Percentiles rank a stretch among this genome's conserved stretches.
Evolutionary conservation across 2,797 vertebrate genomes (phyloP).

Genomic region (Hirundo rustica): DNA sequence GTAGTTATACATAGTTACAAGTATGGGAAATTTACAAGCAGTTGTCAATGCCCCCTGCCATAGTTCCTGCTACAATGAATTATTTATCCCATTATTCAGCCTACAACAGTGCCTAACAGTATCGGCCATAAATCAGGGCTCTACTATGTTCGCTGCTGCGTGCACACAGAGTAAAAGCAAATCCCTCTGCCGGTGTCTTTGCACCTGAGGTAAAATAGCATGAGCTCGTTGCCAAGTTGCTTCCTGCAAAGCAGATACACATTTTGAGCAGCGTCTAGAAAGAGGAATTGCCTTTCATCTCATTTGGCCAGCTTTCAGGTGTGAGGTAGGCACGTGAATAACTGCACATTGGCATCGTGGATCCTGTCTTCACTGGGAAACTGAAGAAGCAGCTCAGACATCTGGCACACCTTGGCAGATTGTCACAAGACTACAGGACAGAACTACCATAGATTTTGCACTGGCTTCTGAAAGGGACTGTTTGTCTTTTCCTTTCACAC

Average conservation of each 20-base stretch:
- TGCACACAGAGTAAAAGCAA: not conserved
- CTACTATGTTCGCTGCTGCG: not conserved
- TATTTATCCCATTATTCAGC: not conserved
- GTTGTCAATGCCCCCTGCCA: not conserved
- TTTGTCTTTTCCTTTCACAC: not conserved
- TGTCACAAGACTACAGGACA: not conserved
- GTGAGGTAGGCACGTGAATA: not conserved
- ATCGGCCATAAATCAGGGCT: not conserved
- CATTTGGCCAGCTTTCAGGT: conserved; percentile 1
- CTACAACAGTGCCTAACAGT: not conserved
- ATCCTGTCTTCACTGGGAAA: not conserved
- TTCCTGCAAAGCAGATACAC: not conserved
- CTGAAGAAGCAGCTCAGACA: not conserved
- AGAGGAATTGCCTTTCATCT: not conserved
- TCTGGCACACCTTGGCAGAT: not conserved
- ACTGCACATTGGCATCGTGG: not conserved
- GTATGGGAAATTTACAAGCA: not conserved
- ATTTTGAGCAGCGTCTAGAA: not conserved
- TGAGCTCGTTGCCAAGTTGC: not conserved
- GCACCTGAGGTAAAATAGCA: not conserved
- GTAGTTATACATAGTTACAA: not conserved
- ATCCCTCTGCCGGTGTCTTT: not conserved
- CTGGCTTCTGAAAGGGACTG: not conserved
- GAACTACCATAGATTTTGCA: not conserved
- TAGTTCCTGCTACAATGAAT: not conserved